A percentile compares a stretch with the other conserved stretches of the same genome.
These are phyloP conservation scores for Baryphthengus martii DNA, from an alignment of 2,113 vertebrate genomes.

Conservation along the genomic window DNA sequence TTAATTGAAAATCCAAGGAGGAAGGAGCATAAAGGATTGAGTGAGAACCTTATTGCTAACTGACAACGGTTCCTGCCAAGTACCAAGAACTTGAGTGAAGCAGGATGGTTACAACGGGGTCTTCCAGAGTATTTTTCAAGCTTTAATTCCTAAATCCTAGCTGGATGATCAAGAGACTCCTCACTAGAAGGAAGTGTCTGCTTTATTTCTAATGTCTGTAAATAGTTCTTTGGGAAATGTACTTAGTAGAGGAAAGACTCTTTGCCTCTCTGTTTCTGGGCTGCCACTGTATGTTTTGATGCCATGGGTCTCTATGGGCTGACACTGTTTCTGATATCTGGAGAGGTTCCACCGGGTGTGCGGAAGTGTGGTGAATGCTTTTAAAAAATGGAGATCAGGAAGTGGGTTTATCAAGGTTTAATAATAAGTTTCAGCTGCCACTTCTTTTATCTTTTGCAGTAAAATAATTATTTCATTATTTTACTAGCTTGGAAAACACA, in stretches of 20 bases:
- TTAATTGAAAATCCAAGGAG: not conserved
- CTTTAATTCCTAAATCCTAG: not conserved
- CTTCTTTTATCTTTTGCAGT: not conserved
- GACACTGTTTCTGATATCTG: not conserved
- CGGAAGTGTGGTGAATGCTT: not conserved
- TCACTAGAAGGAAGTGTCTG: not conserved
- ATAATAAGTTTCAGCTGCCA: not conserved
- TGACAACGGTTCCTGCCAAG: not conserved
- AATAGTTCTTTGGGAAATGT: conserved; percentile 6
- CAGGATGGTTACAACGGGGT: not conserved
- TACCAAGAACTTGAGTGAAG: not conserved
- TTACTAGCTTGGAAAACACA: not conserved
- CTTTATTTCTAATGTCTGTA: not conserved
- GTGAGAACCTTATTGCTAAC: not conserved
- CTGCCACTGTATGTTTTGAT: not conserved
- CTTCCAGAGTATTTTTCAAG: not conserved
- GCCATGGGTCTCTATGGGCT: not conserved
- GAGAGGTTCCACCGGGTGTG: not conserved
- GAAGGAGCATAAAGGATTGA: not conserved
- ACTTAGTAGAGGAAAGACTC: not conserved
- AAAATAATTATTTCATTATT: conserved; percentile 11
- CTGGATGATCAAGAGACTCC: not conserved
- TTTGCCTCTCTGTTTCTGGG: not conserved
- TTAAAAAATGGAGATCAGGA: not conserved
- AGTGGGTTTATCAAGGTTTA: not conserved